Evolutionary conservation across 92 coral and sea anemone genomes (phyloP), one percentile per base, ranked within the genome.

Genomic region (Phenganax subtilis): DNA sequence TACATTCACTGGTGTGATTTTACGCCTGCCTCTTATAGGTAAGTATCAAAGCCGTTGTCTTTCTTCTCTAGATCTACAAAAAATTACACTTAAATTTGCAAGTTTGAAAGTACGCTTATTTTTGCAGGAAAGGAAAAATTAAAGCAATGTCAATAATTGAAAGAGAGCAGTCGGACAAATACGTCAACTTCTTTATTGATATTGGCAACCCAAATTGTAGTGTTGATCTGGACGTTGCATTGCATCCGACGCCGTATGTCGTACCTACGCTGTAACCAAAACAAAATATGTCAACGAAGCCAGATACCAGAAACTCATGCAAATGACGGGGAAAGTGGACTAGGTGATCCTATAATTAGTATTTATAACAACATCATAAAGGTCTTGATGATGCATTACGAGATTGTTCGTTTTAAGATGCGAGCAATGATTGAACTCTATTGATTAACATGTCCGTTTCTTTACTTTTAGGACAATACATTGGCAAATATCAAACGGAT

Each of bases 241-340:
- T 17, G 72, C 51, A 66, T 66, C 72, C 3, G 72, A 66, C 6
- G 25, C 6, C 15, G 72, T 66, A 9, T 66, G 72, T 66, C 52
- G 72, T 25, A 66, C 31, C 7, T 66, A 66, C 31, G 72, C 51
- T 27, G 51, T 2, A 30, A 66, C 10, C 51, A 66, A 30, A 8
- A 66, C 72, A 66, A 27, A 66, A 6, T 44, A 25, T 66, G 51
- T 66, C 10, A 66, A 66, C 8, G 52, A 66, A 25, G 72, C 72
- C 52, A 12, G 72, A 66, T 30, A 66, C 67, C 67, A 66, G 52
- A 66, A 66, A 66, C 47, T 66, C 72, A 66, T 66, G 8, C 27
- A 66, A 66, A 66, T 66, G 77, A 72, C 58, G 1, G 77, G 77
- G 16, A 72, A 72, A 72, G 25, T 72, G 1, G 58, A 72, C 14